Percentiles rank a stretch among this genome's conserved stretches.
These are phyloP conservation scores for Parasteatoda lunata DNA, from an alignment of 2,888 invertebrate genomes.

Conservation along the genomic window DNA sequence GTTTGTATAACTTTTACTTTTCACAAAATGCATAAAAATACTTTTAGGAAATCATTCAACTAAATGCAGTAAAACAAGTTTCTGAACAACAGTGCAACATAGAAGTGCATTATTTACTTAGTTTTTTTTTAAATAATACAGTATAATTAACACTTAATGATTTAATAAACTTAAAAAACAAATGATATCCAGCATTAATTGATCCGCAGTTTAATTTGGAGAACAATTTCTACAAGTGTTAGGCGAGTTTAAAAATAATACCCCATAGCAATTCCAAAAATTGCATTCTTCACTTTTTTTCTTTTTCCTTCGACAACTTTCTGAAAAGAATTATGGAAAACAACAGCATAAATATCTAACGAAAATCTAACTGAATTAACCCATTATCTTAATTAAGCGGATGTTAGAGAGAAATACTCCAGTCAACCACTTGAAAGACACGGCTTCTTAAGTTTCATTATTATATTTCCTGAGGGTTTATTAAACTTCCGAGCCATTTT, in stretches of 20 bases:
- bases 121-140: too few species aligned
- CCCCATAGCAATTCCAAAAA: not conserved
- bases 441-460: constrained; percentile 14
- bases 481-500: constrained; percentile 6
- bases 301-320: not conserved
- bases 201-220: not conserved
- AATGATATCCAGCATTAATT: too few species aligned
- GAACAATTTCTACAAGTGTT: not conserved
- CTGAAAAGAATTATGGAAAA: not conserved
- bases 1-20: too few species aligned
- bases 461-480: constrained; percentile 22
- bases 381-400: constrained; percentile 42
- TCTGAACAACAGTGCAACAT: too few species aligned
- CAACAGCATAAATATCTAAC: constrained; percentile 21
- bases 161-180: too few species aligned
- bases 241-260: not conserved
- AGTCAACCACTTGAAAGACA: not conserved
- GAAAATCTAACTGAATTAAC: constrained; percentile 29
- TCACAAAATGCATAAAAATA: too few species aligned
- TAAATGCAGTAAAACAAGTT: too few species aligned
- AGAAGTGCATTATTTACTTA: too few species aligned
- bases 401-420: constrained; percentile 20
- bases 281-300: too few species aligned
- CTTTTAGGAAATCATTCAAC: too few species aligned
- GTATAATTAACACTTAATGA: too few species aligned